Evolutionary conservation across 1,140 invertebrate species (phyloP).

Genomic region (Oedothorax gibbosus): DNA sequence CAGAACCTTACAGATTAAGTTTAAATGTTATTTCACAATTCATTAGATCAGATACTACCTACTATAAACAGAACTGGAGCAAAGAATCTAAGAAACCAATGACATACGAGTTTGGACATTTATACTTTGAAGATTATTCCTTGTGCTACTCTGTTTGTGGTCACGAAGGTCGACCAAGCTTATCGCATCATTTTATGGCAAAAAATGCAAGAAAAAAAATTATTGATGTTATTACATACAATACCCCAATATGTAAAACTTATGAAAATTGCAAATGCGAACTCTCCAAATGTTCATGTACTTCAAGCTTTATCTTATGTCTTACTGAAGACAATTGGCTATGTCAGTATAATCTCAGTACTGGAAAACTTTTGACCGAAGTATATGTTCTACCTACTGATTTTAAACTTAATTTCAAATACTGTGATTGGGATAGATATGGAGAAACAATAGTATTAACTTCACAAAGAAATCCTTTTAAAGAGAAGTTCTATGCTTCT

Average conservation of each 20-base stretch:
- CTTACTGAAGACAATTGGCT: conserved; percentile 33
- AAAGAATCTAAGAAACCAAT: conserved; percentile 24
- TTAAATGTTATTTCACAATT: conserved; percentile 19
- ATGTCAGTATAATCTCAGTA: not conserved
- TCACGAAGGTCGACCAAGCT: not conserved
- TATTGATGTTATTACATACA: conserved; percentile 10
- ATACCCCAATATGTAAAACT: not conserved
- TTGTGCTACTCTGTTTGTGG: conserved; percentile 7
- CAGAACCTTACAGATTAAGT: conserved; percentile 12
- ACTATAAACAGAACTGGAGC: not conserved
- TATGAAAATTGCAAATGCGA: not conserved
- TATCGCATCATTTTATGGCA: not conserved
- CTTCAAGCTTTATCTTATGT: conserved; percentile 5
- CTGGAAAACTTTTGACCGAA: not conserved
- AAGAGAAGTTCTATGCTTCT: not conserved
- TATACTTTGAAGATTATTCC: conserved; percentile 26
- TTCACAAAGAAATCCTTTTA: not conserved
- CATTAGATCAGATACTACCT: not conserved
- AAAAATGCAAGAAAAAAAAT: not conserved
- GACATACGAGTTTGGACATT: conserved; percentile 1
- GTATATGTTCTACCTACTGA: conserved; percentile 5
- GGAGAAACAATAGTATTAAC: conserved; percentile 4
- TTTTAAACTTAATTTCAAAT: conserved; percentile 3
- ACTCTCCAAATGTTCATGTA: not conserved
- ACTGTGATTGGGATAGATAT: conserved; percentile 40